Percentiles rank a stretch among this genome's conserved stretches.
These are phyloP conservation scores for Spondyliosoma cantharus DNA, from an alignment of 2,797 vertebrate genomes.

Conservation along the genomic window DNA sequence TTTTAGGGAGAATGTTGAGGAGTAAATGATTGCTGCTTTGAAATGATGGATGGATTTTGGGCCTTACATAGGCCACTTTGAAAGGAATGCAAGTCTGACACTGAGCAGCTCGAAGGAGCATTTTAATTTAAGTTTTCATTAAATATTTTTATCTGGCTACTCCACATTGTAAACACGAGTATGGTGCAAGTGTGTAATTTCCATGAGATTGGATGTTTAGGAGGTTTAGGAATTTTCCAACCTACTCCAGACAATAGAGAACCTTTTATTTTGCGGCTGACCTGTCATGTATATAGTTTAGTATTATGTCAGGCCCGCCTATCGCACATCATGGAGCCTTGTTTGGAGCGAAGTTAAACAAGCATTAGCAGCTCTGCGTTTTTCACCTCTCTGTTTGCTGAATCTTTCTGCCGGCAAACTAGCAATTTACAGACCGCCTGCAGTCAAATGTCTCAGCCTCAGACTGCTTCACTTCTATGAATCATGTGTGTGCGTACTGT, in stretches of 20 bases:
- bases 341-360: conserved; percentile 60
- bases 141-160: conserved; percentile 17
- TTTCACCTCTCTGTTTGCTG: conserved; percentile 58
- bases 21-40: conserved; percentile 25
- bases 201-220: conserved; percentile 22
- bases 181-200: conserved; percentile 45
- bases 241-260: conserved; percentile 14
- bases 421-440: conserved; percentile 61
- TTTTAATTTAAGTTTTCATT: conserved; percentile 1
- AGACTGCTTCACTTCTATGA: conserved; percentile 27
- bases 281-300: conserved; percentile 19
- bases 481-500: conserved; percentile 25
- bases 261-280: conserved; percentile 55
- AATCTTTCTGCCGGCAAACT: conserved; percentile 48
- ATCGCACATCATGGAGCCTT: conserved; percentile 20
- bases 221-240: conserved; percentile 51
- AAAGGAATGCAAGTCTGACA: conserved; percentile 32
- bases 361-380: conserved; percentile 39
- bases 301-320: conserved; percentile 35
- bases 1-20: neutral
- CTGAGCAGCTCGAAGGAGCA: conserved; percentile 5
- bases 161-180: conserved; percentile 33
- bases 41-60: conserved; percentile 10
- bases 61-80: conserved; percentile 11
- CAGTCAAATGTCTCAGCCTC: conserved; percentile 48